Evolutionary conservation across 2,888 invertebrate species (phyloP).

Genomic region (Ormyrus thymus): DNA sequence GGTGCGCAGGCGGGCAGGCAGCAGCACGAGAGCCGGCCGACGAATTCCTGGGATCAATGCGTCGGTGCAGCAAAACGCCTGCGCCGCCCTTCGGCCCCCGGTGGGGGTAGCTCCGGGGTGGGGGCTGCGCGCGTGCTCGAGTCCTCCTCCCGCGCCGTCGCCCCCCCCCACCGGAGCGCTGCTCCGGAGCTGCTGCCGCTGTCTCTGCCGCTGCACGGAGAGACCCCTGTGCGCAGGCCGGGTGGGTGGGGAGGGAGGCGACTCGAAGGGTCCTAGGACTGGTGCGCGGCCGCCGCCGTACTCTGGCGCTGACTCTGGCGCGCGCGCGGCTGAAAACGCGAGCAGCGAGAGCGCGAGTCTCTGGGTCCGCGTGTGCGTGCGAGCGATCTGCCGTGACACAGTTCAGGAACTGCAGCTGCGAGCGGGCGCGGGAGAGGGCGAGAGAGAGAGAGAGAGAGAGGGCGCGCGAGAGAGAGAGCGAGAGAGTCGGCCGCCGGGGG

Average conservation of each 20-base stretch:
- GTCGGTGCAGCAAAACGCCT: conserved; percentile 77
- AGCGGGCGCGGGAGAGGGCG: neutral
- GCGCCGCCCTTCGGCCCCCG: conserved; percentile 72
- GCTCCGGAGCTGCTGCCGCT: neutral
- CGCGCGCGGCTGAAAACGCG: conserved; percentile 23
- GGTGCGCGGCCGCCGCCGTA: conserved; percentile 19
- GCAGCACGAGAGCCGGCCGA: conserved; percentile 51
- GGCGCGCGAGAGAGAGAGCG: neutral
- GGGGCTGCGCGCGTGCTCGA: conserved; percentile 16
- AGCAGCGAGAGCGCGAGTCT: conserved; percentile 16
- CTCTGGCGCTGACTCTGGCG: conserved; percentile 8
- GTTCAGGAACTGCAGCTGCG: neutral
- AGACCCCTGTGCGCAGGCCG: neutral
- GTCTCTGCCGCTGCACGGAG: neutral
- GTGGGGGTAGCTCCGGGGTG: neutral
- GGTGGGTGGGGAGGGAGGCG: neutral
- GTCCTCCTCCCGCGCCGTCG: neutral
- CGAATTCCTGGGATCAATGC: conserved; percentile 75
- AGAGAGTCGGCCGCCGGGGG: conserved; percentile 4
- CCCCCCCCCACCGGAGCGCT: neutral
- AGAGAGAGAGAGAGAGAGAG: neutral
- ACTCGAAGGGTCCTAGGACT: neutral
- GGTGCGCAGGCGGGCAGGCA: no score
- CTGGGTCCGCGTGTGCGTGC: neutral
- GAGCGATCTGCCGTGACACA: conserved; percentile 13